Base-by-base conservation (phyloP, 2,888 invertebrate genomes). In the Hypomecis punctinalis region DNA sequence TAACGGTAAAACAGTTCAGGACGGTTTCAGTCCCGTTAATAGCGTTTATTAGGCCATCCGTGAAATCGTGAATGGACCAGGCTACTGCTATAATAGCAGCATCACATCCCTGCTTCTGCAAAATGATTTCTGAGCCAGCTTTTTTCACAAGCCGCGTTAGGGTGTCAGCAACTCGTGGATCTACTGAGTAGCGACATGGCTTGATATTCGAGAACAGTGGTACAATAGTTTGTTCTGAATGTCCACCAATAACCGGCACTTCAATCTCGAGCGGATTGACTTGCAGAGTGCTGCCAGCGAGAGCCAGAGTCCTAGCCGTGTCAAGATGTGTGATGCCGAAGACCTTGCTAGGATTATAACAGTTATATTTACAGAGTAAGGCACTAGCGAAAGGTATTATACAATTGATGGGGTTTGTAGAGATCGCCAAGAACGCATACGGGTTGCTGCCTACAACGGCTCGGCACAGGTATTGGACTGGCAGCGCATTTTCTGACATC, bases 291-390 rank as follows among this genome's bases (percentile, higher is more conserved):
- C 76, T 78, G 6, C 81, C 85, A 43, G 76, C 77, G 45, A 81
- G 80, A 3, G 79, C 62, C 61, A 78, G 79, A 35, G 78, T 73
- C 64, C 89, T 82, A 33, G 82, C 80, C 0, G 76, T 71, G 52
- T 90, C 89, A 45, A 90, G 80, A 37, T 88, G 82, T 6, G 88
- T 89, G 56, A 89, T 79, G 4, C 89, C 89, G 53, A 88, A 83
- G 36, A 89, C 66, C 75, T 83, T 89, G 63, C 77, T 80, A 7
- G 88, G 87, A 67, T 86, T 86, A 63, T 83, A 89, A 33, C 76
- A 68, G 23, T 79, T 79, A 66, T 84, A 84, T 63, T 79, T 80
- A 46, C 72, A 73, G 58, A 90, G 74, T 10, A 88, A 61, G 10
- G 78, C 66, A 65, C 85, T 83, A 6, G 83, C 86, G 65, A 88